Evolutionary conservation across 2,113 vertebrate species (phyloP).

Genomic region (Heterocephalus glaber): DNA sequence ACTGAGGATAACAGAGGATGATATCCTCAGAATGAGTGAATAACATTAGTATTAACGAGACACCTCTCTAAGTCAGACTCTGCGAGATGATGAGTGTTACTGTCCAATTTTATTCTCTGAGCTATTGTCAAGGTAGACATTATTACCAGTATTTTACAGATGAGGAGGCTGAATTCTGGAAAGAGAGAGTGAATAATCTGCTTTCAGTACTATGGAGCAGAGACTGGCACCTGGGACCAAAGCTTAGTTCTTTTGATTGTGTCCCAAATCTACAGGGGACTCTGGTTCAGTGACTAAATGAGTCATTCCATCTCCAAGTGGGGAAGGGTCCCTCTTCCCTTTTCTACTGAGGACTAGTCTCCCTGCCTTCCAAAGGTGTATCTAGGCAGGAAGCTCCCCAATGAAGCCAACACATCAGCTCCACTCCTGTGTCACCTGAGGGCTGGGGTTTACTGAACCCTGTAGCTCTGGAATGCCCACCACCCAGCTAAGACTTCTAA

Average conservation of each 20-base stretch:
- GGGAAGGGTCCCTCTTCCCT: neutral
- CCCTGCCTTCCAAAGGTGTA: neutral
- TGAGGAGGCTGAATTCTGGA: neutral
- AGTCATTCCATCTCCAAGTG: neutral
- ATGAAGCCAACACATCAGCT: neutral
- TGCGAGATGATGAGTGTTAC: neutral
- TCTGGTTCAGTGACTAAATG: neutral
- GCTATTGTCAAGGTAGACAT: neutral
- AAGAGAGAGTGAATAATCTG: neutral
- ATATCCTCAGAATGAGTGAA: neutral
- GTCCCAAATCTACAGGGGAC: neutral
- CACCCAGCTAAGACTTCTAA: neutral
- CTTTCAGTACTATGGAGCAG: neutral
- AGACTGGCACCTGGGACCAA: neutral
- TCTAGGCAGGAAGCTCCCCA: neutral
- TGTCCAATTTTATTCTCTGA: neutral
- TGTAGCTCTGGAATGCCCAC: accelerated
- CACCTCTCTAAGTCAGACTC: too few species aligned
- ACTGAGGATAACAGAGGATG: neutral
- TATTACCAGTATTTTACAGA: neutral
- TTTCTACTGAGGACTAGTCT: neutral
- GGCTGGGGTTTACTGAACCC: neutral
- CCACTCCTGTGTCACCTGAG: accelerated
- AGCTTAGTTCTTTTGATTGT: neutral
- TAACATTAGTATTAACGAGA: neutral